These are phyloP conservation scores for Ischnura elegans DNA, from an alignment of 2,888 invertebrate genomes.

Conservation along the genomic window DNA sequence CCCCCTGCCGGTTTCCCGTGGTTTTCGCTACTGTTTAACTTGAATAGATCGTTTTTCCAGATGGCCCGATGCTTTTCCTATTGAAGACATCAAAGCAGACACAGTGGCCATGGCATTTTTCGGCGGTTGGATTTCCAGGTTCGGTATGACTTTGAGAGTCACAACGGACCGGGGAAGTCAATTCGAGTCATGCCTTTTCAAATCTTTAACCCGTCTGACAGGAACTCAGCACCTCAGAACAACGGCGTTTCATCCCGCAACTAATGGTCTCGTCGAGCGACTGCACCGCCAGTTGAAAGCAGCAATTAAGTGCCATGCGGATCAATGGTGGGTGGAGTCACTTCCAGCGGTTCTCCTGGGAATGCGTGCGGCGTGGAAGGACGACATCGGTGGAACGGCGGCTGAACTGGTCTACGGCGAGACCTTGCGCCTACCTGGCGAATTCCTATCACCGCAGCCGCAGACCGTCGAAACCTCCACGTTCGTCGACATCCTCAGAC, in stretches of 20 bases:
- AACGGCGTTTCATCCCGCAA: conserved; percentile 73
- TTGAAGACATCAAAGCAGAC: too few relatives aligned
- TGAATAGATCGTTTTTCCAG: too few relatives aligned
- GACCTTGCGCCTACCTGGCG: conserved; percentile 73
- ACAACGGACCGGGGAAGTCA: conserved; percentile 71
- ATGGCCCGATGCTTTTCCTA: too few relatives aligned
- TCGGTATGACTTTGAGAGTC: conserved; percentile 68
- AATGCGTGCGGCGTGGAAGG: conserved; percentile 73
- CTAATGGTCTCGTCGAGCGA: too few relatives aligned
- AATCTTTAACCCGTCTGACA: conserved; percentile 72
- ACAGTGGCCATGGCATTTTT: conserved; percentile 76
- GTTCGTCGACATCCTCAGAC: too few relatives aligned
- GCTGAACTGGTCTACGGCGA: conserved; percentile 75
- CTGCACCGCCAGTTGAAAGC: too few relatives aligned
- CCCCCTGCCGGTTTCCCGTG: neutral
- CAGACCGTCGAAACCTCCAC: neutral
- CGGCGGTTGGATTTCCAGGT: conserved; percentile 75
- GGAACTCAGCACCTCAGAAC: conserved; percentile 70
- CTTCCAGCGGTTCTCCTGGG: conserved; percentile 75
- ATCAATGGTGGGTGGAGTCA: too few relatives aligned
- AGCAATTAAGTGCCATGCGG: too few relatives aligned
- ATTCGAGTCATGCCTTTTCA: conserved; percentile 72
- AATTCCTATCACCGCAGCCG: conserved; percentile 71
- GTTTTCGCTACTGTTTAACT: neutral
- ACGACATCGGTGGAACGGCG: conserved; percentile 73